Evolutionary conservation across 2,888 invertebrate species (phyloP).

Genomic region (Cactoblastis cactorum): DNA sequence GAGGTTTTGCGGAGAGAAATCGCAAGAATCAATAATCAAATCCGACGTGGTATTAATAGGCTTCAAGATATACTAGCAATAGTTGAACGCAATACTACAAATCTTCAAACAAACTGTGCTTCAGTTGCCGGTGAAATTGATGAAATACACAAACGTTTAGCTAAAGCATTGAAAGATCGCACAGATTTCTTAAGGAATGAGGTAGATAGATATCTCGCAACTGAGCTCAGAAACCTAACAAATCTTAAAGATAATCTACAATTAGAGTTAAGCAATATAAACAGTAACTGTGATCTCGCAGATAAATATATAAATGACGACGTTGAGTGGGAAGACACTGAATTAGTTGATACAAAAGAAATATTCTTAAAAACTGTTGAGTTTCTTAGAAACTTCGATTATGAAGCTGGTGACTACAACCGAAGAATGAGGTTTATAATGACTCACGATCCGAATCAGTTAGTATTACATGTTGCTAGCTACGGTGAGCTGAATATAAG

Average conservation of each 20-base stretch:
- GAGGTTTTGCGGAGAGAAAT: slow-evolving; percentile 96
- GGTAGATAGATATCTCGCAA: slow-evolving; percentile 93
- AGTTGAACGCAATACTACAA: slow-evolving; percentile 93
- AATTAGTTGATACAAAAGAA: slow-evolving; percentile 96
- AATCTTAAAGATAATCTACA: slow-evolving; percentile 96
- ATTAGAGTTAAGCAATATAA: slow-evolving; percentile 95
- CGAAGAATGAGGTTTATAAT: slow-evolving; percentile 91
- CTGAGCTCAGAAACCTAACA: slow-evolving; percentile 91
- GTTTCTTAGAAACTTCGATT: slow-evolving; percentile 95
- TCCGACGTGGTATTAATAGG: slow-evolving; percentile 92
- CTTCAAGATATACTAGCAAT: slow-evolving; percentile 90
- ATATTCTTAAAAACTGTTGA: slow-evolving; percentile 97
- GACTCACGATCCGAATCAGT: slow-evolving; percentile 94
- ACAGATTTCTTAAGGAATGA: slow-evolving; percentile 92
- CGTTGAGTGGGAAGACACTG: slow-evolving; percentile 95
- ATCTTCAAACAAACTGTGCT: slow-evolving; percentile 92
- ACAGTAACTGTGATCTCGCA: slow-evolving; percentile 97
- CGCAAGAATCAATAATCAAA: slow-evolving; percentile 91
- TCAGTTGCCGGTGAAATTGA: slow-evolving; percentile 96
- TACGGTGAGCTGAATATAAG: slow-evolving; percentile 94
- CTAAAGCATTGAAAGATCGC: slow-evolving; percentile 93
- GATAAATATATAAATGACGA: slow-evolving; percentile 96
- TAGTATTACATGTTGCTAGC: slow-evolving; percentile 91
- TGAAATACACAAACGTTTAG: slow-evolving; percentile 91
- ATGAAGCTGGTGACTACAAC: slow-evolving; percentile 93